These are phyloP conservation scores for Teleogryllus occipitalis DNA, from an alignment of 1,140 invertebrate species.

Conservation along the genomic window DNA sequence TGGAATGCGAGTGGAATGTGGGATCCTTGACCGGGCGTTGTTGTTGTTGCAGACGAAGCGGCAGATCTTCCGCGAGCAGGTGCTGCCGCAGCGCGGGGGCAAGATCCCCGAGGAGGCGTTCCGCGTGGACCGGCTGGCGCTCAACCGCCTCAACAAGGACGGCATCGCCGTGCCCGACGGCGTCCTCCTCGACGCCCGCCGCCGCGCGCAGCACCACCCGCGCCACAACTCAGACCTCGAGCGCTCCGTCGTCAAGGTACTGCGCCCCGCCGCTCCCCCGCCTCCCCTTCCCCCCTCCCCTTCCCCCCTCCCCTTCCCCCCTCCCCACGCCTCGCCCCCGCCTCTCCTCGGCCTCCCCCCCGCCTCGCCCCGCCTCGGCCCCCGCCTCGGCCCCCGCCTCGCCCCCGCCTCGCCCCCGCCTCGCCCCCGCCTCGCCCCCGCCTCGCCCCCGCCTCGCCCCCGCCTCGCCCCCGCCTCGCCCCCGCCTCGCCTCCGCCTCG, in stretches of 20 bases:
- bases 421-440: no score
- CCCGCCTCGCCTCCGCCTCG: no score
- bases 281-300: not conserved
- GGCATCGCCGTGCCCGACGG: constrained; percentile 53
- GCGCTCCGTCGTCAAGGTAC: constrained; percentile 34
- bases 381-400: no score
- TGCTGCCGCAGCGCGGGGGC: constrained; percentile 50
- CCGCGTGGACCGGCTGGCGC: constrained; percentile 45
- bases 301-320: not conserved
- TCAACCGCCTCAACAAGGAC: constrained; percentile 54
- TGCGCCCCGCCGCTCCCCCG: not conserved
- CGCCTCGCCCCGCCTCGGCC: no score
- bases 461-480: no score
- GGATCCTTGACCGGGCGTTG: not conserved
- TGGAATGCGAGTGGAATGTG: no score
- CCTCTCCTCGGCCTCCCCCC: no score
- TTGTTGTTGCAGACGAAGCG: constrained; percentile 42
- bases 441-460: no score
- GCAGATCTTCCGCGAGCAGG: constrained; percentile 55
- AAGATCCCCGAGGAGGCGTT: constrained; percentile 59
- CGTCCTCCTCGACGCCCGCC: constrained; percentile 41
- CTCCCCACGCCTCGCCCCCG: not conserved
- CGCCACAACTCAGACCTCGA: constrained; percentile 32
- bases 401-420: no score
- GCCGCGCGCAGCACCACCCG: constrained; percentile 27